Conservation (phyloP, 2,888 invertebrate genomes). For the Euclidia mi region DNA sequence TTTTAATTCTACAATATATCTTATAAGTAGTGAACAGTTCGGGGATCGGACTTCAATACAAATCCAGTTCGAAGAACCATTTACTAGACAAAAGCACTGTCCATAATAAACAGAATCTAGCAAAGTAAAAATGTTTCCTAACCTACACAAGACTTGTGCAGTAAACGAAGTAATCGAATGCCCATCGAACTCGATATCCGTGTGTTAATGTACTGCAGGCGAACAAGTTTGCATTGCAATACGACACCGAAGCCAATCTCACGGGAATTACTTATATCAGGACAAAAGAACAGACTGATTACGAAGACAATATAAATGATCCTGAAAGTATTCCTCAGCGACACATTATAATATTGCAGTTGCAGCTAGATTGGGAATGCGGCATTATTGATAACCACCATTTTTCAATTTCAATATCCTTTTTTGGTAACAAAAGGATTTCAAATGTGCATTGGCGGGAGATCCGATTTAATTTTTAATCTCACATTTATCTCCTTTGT, state of each 20-base stretch:
- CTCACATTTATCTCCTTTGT: no score
- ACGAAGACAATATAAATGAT: conserved; percentile 34
- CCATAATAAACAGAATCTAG: not conserved
- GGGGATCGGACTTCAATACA: no score
- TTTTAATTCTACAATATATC: no score
- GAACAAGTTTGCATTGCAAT: conserved; percentile 20
- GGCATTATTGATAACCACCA: not conserved
- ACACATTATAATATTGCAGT: conserved; percentile 33
- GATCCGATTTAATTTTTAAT: no score
- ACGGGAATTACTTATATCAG: not conserved
- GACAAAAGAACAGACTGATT: conserved; percentile 1
- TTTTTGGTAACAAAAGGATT: no score
- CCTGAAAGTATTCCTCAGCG: conserved; percentile 39
- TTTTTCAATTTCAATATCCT: no score
- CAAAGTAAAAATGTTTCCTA: not conserved
- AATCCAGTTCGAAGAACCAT: no score
- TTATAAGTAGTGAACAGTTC: no score
- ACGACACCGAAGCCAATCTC: conserved; percentile 23
- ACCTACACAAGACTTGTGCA: not conserved
- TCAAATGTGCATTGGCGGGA: no score
- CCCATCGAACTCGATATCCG: conserved; percentile 20
- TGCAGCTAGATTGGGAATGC: not conserved
- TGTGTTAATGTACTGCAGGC: conserved; percentile 28
- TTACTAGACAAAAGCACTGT: no score
- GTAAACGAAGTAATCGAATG: conserved; percentile 24